A percentile compares a stretch with the other conserved stretches of the same genome.
These are phyloP conservation scores for Dermochelys coriacea DNA, from an alignment of 2,797 vertebrate genomes.

Conservation along the genomic window DNA sequence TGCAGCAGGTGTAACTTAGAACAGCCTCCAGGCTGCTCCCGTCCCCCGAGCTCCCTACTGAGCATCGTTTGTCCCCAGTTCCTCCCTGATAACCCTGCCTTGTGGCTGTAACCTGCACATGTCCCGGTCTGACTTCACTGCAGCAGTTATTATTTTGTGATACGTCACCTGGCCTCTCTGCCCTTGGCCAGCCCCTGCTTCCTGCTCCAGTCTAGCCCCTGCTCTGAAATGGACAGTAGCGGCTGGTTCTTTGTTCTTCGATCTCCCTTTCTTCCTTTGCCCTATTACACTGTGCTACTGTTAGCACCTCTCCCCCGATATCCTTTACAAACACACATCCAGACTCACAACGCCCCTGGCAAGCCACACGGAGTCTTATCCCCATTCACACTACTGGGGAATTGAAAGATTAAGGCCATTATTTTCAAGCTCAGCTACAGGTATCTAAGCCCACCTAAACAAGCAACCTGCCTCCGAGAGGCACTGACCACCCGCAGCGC, in stretches of 20 bases:
- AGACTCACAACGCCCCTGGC: neutral
- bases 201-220: neutral
- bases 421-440: neutral
- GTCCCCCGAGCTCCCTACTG: neutral
- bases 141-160: too few relatives aligned
- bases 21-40: neutral
- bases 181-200: too few relatives aligned
- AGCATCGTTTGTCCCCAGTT: accelerated
- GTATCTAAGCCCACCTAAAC: neutral
- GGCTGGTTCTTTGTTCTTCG: neutral
- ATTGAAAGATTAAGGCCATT: neutral
- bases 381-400: neutral
- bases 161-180: neutral
- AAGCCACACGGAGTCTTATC: neutral
- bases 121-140: too few relatives aligned
- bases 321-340: neutral
- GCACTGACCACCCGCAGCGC: neutral
- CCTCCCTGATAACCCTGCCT: neutral
- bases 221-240: neutral
- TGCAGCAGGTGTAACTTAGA: neutral
- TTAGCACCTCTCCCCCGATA: too few relatives aligned
- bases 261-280: neutral
- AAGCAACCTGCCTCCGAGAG: neutral
- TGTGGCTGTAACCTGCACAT: neutral
- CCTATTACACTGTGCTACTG: neutral